phyloP scores from a whole-genome alignment of 2,113 vertebrate genomes.

The Calonectris borealis region DNA sequence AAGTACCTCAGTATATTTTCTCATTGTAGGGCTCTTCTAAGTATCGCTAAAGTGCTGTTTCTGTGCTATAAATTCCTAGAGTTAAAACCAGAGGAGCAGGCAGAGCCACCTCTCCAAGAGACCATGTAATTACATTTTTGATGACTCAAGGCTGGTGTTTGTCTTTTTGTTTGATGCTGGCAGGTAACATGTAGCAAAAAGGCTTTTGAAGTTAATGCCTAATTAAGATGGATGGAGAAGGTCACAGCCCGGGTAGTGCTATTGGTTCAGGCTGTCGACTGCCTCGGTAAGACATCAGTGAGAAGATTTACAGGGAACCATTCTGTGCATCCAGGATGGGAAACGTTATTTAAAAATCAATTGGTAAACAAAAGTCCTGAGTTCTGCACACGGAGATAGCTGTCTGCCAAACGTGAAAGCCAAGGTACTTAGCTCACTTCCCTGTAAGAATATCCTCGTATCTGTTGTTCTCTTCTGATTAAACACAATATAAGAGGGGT shows the following conservation, averaged over 20 bases:
- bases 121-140: conserved; percentile 66
- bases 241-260: neutral
- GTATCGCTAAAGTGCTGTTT: neutral
- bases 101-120: conserved; percentile 41
- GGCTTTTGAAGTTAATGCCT: conserved; percentile 43
- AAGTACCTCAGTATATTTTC: neutral
- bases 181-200: conserved; percentile 30
- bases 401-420: neutral
- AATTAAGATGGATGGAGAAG: conserved; percentile 64
- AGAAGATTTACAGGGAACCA: conserved; percentile 32
- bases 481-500: neutral
- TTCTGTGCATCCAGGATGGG: neutral
- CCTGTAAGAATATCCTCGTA: neutral
- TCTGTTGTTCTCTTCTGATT: neutral
- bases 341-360: conserved; percentile 61
- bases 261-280: neutral
- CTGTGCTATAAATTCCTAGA: conserved; percentile 33
- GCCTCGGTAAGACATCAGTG: neutral
- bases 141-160: conserved; percentile 60
- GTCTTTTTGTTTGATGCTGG: conserved; percentile 64
- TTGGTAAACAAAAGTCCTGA: neutral
- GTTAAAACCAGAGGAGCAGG: conserved; percentile 19
- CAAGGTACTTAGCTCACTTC: neutral
- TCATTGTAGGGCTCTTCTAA: neutral
- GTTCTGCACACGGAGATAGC: neutral